Evolutionary conservation across 2,888 invertebrate genomes (phyloP).

Genomic region (Cerceris ruficornis): DNA sequence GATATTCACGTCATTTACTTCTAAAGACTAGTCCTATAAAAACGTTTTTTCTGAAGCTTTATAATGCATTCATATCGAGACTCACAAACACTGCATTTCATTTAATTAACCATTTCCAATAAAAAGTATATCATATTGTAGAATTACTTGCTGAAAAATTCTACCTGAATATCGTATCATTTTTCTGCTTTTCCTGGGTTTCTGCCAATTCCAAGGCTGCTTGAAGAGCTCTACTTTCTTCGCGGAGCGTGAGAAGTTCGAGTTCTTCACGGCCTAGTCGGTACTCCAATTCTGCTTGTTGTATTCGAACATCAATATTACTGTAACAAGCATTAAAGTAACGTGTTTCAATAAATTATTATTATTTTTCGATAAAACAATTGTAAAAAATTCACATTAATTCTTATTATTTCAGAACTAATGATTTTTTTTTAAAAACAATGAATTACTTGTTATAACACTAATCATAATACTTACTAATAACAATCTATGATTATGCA

Average conservation of each 20-base stretch:
- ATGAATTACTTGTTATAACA: too few relatives aligned
- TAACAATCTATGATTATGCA: not conserved
- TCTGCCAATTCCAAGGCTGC: conserved; percentile 87
- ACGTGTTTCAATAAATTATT: not conserved
- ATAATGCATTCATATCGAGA: too few relatives aligned
- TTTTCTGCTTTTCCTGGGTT: conserved; percentile 82
- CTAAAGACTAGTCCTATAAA: too few relatives aligned
- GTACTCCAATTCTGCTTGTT: conserved; percentile 95
- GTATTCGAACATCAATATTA: conserved; percentile 94
- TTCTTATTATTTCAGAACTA: not conserved
- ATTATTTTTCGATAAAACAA: not conserved
- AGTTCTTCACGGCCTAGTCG: conserved; percentile 94
- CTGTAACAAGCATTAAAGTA: conserved; percentile 81
- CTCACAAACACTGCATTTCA: too few relatives aligned
- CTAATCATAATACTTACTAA: not conserved
- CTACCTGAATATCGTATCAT: conserved; percentile 85
- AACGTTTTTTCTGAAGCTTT: too few relatives aligned
- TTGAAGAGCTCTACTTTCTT: conserved; percentile 91
- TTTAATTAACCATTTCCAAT: too few relatives aligned
- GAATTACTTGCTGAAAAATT: not conserved
- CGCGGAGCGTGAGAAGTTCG: conserved; percentile 91
- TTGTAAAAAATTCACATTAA: not conserved
- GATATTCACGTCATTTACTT: too few relatives aligned
- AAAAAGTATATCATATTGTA: not conserved
- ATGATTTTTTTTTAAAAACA: too few relatives aligned